Evolutionary conservation across 2,888 invertebrate genomes (phyloP), one percentile per base, ranked within the genome.

Genomic region (Gnatocerus cornutus): DNA sequence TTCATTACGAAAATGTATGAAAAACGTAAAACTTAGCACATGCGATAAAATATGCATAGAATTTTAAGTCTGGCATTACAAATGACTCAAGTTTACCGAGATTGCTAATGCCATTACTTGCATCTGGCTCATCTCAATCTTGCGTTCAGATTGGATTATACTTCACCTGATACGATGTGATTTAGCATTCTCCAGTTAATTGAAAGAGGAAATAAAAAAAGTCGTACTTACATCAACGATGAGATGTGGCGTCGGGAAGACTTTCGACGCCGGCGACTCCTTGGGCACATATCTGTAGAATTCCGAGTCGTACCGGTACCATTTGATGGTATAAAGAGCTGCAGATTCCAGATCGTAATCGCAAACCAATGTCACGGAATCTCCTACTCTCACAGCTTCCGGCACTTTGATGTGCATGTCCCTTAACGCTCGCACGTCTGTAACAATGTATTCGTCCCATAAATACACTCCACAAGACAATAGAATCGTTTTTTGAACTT

Each of bases 251-350:
- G 86, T 81, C 9, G 84, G 83, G 78, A 88, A 88, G 69, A 85
- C 86, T 73, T 85, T 85, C 30, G 86, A 85, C 4, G 87, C 86
- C 5, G 87, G 87, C 48, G 86, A 84, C 74, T 88, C 87, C 77
- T 87, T 87, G 14, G 88, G 88, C 50, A 87, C 86, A 78, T 82
- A 88, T 73, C 88, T 83, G 81, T 87, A 88, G 80, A 88, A 88
- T 79, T 88, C 88, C 62, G 85, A 84, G 70, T 85, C 86, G 71
- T 86, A 85, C 71, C 85, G 84, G 80, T 88, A 88, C 87, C 88
- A 88, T 81, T 88, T 88, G 78, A 88, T 87, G 58, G 87, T 86
- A 81, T 88, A 88, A 27, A 88, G 81, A 21, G 85, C 85, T 59
- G 85, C 87, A 55, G 86, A 84, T 75, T 88, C 87, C 78, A 88